These are phyloP conservation scores for Campopleginae sp. DNA, from an alignment of 2,888 invertebrate genomes.

Conservation along the genomic window DNA sequence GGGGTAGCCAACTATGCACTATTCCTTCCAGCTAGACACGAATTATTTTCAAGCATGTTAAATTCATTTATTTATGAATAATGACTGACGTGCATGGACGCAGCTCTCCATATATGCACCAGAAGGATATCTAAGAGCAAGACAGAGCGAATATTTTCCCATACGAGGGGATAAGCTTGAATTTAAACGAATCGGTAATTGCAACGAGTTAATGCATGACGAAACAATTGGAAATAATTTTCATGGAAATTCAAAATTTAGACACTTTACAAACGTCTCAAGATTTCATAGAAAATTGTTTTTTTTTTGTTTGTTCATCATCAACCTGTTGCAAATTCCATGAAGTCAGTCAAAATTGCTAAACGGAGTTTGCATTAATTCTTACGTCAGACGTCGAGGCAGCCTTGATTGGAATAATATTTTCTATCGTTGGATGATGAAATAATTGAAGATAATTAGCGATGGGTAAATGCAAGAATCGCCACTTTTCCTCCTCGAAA, in stretches of 20 bases:
- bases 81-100: conserved; percentile 8
- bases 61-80: conserved; percentile 37
- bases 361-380: not conserved
- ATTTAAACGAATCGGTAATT: conserved; percentile 5
- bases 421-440: not conserved
- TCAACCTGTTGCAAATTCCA: not conserved
- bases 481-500: not conserved
- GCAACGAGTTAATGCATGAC: not conserved
- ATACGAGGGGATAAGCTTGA: not conserved
- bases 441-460: conserved; percentile 11
- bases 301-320: not conserved
- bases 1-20: conserved; percentile 64
- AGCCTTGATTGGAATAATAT: not conserved
- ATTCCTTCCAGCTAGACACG: conserved; percentile 30
- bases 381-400: not conserved
- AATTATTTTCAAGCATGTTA: conserved; percentile 60
- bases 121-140: not conserved
- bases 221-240: conserved; percentile 22
- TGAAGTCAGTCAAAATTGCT: not conserved
- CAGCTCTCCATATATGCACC: not conserved
- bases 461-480: not conserved
- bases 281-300: not conserved
- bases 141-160: not conserved
- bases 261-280: not conserved
- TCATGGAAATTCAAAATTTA: not conserved